Conservation (phyloP, 2,113 vertebrate species). For the Ammodytes marinus region DNA sequence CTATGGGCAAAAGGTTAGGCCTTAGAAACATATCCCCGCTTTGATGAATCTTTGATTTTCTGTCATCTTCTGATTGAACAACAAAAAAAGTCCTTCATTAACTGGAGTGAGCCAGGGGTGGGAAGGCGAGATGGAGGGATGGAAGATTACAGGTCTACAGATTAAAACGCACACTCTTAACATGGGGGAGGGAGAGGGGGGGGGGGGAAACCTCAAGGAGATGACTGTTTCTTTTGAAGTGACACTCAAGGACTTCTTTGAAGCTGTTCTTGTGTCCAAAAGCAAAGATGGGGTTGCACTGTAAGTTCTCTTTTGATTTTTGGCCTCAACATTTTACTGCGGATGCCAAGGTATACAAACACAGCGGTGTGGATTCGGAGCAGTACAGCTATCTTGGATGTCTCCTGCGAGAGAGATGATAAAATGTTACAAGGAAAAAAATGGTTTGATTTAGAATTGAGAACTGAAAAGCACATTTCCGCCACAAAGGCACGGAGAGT, state of each 20-base stretch:
- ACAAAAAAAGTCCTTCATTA: conserved; percentile 62
- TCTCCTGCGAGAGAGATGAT: conserved; percentile 20
- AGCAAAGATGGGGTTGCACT: conserved; percentile 42
- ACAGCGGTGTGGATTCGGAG: conserved; percentile 17
- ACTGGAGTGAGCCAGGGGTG: conserved; percentile 34
- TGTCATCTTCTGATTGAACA: conserved; percentile 55
- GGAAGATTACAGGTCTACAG: conserved; percentile 55
- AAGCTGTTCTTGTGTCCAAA: conserved; percentile 70
- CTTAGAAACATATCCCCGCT: conserved; percentile 30
- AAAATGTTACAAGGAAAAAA: conserved; percentile 36
- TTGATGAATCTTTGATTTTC: conserved; percentile 67
- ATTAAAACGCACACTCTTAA: conserved; percentile 71
- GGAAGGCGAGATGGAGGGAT: conserved; percentile 21
- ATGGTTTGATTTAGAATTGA: conserved; percentile 53
- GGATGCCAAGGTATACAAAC: conserved; percentile 55
- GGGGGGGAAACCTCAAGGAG: conserved; percentile 64
- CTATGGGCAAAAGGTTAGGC: conserved; percentile 28
- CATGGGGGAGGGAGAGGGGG: conserved; percentile 47
- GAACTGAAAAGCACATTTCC: conserved; percentile 36
- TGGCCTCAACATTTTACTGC: conserved; percentile 59
- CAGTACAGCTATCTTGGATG: not conserved
- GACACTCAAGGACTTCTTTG: conserved; percentile 67
- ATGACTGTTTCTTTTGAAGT: conserved; percentile 77
- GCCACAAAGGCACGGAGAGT: conserved; percentile 40
- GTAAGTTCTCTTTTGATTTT: conserved; percentile 38